Conservation (phyloP, 2,888 invertebrate species). For the Plagodis dolabraria region DNA sequence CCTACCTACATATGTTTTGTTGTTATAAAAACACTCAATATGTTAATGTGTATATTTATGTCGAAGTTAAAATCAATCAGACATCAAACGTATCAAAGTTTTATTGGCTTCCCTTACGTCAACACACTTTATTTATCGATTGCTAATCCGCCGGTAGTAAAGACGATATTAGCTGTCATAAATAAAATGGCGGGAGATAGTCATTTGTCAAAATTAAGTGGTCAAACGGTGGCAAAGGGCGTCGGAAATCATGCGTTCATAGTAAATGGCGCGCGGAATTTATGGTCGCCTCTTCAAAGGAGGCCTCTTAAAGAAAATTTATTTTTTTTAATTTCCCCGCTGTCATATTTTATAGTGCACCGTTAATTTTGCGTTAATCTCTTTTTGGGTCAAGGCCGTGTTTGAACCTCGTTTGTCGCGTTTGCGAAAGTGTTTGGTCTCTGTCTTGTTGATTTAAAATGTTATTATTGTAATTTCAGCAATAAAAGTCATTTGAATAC, state of each 20-base stretch:
- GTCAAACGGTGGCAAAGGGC: constrained; percentile 39
- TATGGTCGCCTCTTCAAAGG: constrained; percentile 49
- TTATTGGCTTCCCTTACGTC: constrained; percentile 18
- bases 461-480: no score
- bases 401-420: constrained; percentile 10
- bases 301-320: constrained; percentile 44
- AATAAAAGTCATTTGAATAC: no score
- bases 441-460: no score
- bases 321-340: constrained; percentile 47
- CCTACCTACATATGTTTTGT: no score
- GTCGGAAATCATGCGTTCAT: constrained; percentile 33
- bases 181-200: constrained; percentile 36
- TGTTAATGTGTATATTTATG: neutral
- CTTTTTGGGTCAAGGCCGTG: constrained; percentile 39
- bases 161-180: constrained; percentile 39
- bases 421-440: no score
- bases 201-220: constrained; percentile 54
- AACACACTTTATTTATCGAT: constrained; percentile 44
- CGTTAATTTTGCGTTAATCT: constrained; percentile 42
- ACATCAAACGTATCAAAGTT: constrained; percentile 5
- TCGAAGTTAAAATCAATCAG: neutral
- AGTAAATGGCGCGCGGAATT: constrained; percentile 47
- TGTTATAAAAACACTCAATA: no score
- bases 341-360: constrained; percentile 42
- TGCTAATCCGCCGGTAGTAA: constrained; percentile 40